These are phyloP conservation scores for Odocoileus virginianus DNA, from an alignment of 2,113 vertebrate species.

Conservation along the genomic window DNA sequence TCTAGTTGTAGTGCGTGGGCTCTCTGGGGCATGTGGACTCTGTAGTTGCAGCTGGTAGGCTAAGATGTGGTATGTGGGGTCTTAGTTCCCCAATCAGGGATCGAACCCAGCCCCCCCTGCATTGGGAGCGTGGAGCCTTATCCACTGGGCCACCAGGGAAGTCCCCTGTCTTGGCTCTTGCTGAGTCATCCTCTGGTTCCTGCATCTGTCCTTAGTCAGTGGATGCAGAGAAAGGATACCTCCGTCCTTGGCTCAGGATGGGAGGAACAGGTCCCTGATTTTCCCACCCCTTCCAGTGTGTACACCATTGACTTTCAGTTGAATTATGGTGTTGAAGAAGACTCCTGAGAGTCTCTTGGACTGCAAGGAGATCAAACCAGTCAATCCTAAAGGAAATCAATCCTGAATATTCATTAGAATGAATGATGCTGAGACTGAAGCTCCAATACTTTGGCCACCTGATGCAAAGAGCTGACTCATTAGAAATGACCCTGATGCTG, in stretches of 20 bases:
- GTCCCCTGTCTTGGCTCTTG: background rate
- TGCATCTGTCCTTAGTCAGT: background rate
- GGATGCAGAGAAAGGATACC: background rate
- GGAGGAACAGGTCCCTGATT: background rate
- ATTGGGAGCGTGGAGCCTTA: rapidly evolving
- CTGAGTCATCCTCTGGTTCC: background rate
- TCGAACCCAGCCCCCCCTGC: background rate
- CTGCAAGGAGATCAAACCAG: background rate
- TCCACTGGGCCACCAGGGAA: background rate
- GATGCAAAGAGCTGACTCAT: background rate
- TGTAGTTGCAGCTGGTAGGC: background rate
- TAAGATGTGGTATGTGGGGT: background rate
- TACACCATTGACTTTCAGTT: background rate
- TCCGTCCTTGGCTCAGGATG: background rate
- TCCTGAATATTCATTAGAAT: background rate
- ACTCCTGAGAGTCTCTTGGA: background rate
- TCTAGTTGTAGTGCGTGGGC: background rate
- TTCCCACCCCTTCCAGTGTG: background rate
- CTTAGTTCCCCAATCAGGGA: background rate
- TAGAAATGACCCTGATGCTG: background rate
- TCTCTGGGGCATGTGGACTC: background rate
- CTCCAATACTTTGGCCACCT: background rate
- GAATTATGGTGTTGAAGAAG: background rate
- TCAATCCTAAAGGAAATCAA: background rate
- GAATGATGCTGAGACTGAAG: background rate